A percentile compares a stretch with the other conserved stretches of the same genome.
Evolutionary conservation across 2,888 invertebrate species (phyloP).

Genomic region (Macrophya alboannulata): DNA sequence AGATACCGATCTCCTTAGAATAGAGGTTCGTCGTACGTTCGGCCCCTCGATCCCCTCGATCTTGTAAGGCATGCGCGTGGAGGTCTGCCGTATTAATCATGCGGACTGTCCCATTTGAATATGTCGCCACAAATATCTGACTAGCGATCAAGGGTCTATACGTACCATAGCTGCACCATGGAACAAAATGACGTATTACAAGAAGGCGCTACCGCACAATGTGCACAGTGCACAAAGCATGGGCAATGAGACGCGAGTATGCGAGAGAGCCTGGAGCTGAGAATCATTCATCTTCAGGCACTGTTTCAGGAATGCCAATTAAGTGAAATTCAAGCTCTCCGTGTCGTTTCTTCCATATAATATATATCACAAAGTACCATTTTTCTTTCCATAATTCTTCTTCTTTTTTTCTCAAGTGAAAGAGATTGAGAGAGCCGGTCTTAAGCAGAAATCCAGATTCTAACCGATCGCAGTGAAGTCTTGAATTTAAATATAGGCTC

Average conservation of each 20-base stretch:
- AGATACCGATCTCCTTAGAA: conserved; percentile 47
- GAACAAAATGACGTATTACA: conserved; percentile 50
- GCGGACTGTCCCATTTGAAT: conserved; percentile 54
- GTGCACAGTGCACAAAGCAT: conserved; percentile 33
- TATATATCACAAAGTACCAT: conserved; percentile 13
- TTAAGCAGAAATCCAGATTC: conserved; percentile 32
- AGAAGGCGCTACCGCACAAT: conserved; percentile 42
- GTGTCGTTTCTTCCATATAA: conserved; percentile 31
- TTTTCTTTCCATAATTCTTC: not conserved
- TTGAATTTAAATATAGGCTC: not conserved
- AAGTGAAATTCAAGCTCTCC: conserved; percentile 49
- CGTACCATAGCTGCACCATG: not conserved
- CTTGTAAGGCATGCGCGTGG: conserved; percentile 22
- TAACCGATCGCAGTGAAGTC: not conserved
- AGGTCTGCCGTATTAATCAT: conserved; percentile 54
- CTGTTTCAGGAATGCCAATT: conserved; percentile 54
- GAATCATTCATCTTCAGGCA: conserved; percentile 48
- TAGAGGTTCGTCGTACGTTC: conserved; percentile 37
- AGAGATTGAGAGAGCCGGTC: conserved; percentile 16
- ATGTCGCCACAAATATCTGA: conserved; percentile 55
- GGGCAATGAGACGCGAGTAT: conserved; percentile 41
- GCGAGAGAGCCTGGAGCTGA: conserved; percentile 46
- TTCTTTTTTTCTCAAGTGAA: not conserved
- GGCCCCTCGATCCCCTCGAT: conserved; percentile 12
- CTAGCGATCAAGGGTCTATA: conserved; percentile 41